These are phyloP conservation scores for Sciaenops ocellatus DNA, from an alignment of 2,797 vertebrate genomes.

Conservation along the genomic window DNA sequence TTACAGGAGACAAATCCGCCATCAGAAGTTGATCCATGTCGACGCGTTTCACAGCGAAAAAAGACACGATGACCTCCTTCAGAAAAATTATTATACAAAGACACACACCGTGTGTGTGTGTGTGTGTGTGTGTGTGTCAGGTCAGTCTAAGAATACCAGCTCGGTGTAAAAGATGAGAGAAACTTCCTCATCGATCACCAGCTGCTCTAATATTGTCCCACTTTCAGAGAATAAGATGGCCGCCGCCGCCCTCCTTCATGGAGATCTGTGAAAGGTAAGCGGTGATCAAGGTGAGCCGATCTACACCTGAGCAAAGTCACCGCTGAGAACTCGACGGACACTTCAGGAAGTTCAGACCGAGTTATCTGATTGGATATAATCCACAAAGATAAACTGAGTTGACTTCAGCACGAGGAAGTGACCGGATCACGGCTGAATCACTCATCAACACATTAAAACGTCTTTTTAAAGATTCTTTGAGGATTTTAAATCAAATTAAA, in stretches of 20 bases:
- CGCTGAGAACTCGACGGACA: not conserved
- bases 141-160: conserved; percentile 70
- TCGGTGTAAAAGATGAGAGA: conserved; percentile 45
- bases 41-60: conserved; percentile 1
- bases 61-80: conserved; percentile 49
- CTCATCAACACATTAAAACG: no score
- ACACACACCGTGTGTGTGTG: conserved; percentile 20
- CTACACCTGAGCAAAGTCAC: conserved; percentile 16
- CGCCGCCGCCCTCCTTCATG: not conserved
- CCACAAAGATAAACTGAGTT: no score
- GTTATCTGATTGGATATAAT: no score
- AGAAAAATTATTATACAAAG: conserved; percentile 20
- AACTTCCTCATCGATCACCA: conserved; percentile 62
- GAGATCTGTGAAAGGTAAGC: not conserved
- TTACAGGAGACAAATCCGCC: conserved; percentile 41
- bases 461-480: no score
- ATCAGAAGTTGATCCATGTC: conserved; percentile 38
- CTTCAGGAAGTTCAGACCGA: no score
- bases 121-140: conserved; percentile 35
- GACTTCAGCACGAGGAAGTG: no score
- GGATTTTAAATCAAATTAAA: no score
- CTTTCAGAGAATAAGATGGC: conserved; percentile 37
- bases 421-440: no score
- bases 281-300: conserved; percentile 20
- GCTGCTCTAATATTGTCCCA: conserved; percentile 44